A percentile compares a stretch with the other conserved stretches of the same genome.
These are phyloP conservation scores for Tetrax tetrax DNA, from an alignment of 2,113 vertebrate genomes.

Conservation along the genomic window DNA sequence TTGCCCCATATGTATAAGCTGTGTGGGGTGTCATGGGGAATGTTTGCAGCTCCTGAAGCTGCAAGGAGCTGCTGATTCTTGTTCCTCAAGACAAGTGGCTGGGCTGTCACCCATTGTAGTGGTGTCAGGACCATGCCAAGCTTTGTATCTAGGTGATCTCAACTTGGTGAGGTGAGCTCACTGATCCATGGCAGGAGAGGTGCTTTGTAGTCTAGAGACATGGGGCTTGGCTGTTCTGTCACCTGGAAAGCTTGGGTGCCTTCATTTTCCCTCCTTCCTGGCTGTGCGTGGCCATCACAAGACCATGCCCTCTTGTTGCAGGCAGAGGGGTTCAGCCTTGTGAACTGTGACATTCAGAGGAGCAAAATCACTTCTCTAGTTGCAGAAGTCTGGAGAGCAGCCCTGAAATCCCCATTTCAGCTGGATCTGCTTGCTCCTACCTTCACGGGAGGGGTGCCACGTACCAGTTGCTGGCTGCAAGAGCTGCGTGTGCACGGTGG, in stretches of 20 bases:
- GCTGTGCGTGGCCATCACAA: not conserved
- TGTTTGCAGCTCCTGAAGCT: not conserved
- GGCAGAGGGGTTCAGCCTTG: not conserved
- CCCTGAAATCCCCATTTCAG: not conserved
- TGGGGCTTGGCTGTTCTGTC: not conserved
- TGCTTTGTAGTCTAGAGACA: not conserved
- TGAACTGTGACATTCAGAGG: not conserved
- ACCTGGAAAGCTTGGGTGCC: not conserved
- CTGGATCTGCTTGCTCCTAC: not conserved
- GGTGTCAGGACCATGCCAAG: not conserved
- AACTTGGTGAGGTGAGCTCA: not conserved
- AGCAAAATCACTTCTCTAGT: too few species aligned
- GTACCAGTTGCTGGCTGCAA: not conserved
- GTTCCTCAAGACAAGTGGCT: not conserved
- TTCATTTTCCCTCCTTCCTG: not conserved
- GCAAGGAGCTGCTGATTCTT: not conserved
- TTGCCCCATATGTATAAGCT: not conserved
- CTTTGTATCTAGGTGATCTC: not conserved
- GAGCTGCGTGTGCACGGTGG: not conserved
- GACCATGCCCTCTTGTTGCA: not conserved
- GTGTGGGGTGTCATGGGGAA: not conserved
- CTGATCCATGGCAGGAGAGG: not conserved
- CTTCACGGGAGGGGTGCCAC: not conserved
- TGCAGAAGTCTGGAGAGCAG: not conserved
- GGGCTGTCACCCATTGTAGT: fast-evolving